Conservation (phyloP, 2,797 vertebrate genomes). For the Mionectes olivaceus region DNA sequence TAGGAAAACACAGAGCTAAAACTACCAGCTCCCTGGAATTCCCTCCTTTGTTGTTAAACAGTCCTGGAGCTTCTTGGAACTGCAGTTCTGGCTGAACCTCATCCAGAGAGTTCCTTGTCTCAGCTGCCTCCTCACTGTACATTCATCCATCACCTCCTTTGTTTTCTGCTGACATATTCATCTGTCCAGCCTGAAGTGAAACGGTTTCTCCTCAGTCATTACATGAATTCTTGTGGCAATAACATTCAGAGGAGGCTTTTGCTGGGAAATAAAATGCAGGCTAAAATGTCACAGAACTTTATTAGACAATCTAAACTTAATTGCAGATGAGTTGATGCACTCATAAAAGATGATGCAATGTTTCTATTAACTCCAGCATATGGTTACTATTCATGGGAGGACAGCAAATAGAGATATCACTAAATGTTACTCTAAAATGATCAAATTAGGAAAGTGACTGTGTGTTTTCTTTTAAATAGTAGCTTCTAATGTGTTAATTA, state of each 20-base stretch:
- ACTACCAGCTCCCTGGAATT: neutral
- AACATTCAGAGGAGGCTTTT: constrained; percentile 68
- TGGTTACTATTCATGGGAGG: constrained; percentile 52
- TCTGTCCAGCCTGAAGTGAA: constrained; percentile 51
- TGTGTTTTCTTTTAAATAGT: neutral
- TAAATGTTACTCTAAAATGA: neutral
- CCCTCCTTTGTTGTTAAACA: neutral
- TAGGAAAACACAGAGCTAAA: neutral
- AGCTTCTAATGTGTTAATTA: neutral
- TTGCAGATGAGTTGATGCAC: constrained; percentile 76
- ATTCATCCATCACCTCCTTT: neutral
- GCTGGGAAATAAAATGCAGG: constrained; percentile 73
- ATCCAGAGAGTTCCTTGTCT: neutral
- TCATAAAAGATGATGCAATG: constrained; percentile 76
- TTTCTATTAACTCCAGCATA: constrained; percentile 39
- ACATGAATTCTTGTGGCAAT: constrained; percentile 42
- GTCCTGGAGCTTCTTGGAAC: neutral
- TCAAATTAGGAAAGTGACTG: neutral
- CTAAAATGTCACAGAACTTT: constrained; percentile 80
- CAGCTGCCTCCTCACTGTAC: neutral
- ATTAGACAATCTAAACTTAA: constrained; percentile 79
- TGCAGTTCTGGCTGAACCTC: neutral
- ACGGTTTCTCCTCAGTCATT: constrained; percentile 55
- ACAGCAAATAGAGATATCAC: neutral
- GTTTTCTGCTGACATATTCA: constrained; percentile 25